Base-by-base conservation (phyloP, 2,888 invertebrate genomes). In the Drosophila monieri region DNA sequence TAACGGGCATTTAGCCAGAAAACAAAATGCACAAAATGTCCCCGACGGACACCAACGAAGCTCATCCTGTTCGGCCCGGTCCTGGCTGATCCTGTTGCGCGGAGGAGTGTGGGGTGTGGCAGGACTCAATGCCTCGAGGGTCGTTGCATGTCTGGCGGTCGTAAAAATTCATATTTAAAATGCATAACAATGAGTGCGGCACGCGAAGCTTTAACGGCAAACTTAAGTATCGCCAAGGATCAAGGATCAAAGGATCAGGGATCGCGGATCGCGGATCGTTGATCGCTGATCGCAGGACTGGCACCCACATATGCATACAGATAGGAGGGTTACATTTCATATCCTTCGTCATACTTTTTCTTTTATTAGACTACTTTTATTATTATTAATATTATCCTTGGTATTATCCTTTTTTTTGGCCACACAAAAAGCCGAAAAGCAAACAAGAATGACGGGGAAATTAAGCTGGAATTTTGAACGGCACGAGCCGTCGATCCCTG, bases 161-260 rank as follows among this genome's bases (percentile, higher is more conserved):
- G 77, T 83, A 83, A 83, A 80, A 83, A 75, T 85, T 69, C 74
- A 78, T 83, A 85, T 85, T 78, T 78, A 85, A 83, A 85, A 83
- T 83, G 85, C 83, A 83, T 85, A 80, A 80, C 83, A 83, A 85
- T 83, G 85, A 75, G 80, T 46, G 70, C 69, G 55, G 57, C 66
- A 67, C 67, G 73, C 60, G 47, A 73, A 67, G 62, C 70, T 57
- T 55, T 66, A 55, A 27, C 56, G 30, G 23, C 43, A 25, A 51
- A 51, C 39, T 18, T 47, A 39, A 58, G 67, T 65, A 64, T 69
- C 65, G 84, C 77, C 78, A 76, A 73, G 78, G 73, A 69, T 69
- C 69, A 66, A 56, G 41, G 46, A 56, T 39, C 41, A 5, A 35
- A 1, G 9, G 30, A 12, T 30, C 48, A 10, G n/a, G 43, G 21